Evolutionary conservation across 2,113 vertebrate genomes (phyloP).

Genomic region (Cyphomyrus plagiostoma): DNA sequence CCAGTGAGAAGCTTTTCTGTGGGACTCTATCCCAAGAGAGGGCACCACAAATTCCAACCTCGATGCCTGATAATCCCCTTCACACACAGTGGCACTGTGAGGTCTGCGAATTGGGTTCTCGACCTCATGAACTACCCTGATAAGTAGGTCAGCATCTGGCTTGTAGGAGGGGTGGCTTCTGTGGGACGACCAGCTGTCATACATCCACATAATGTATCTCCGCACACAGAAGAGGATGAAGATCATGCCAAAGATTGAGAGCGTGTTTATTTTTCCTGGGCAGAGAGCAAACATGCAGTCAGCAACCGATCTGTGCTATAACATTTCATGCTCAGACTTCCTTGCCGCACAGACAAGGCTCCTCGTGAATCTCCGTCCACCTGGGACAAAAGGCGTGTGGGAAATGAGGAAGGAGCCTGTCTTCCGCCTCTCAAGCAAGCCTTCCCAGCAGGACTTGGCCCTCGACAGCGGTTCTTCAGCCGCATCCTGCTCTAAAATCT

Average conservation of each 20-base stretch:
- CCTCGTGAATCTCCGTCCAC: background rate
- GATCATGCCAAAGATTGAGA: background rate
- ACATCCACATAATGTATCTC: background rate
- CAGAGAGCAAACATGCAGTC: background rate
- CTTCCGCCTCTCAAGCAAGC: background rate
- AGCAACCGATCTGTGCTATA: background rate
- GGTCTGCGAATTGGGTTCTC: conserved; percentile 53
- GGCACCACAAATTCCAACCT: conserved; percentile 42
- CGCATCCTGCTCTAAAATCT: background rate
- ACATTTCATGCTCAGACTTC: background rate
- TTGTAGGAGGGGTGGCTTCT: conserved; percentile 17
- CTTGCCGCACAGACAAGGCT: background rate
- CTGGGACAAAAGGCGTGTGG: background rate
- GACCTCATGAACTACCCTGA: conserved; percentile 38
- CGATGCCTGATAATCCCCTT: conserved; percentile 42
- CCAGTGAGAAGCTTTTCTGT: conserved; percentile 26
- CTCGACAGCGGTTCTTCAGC: background rate
- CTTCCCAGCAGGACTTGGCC: background rate
- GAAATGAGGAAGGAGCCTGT: background rate
- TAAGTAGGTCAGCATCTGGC: conserved; percentile 31
- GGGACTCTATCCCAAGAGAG: conserved; percentile 41
- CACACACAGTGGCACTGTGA: conserved; percentile 49
- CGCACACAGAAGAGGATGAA: background rate
- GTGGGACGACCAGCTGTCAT: background rate
- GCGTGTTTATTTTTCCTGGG: background rate